Percentiles rank a stretch among this genome's conserved stretches.
Conservation (phyloP, 2,888 invertebrate species). For the Drepana falcataria region DNA sequence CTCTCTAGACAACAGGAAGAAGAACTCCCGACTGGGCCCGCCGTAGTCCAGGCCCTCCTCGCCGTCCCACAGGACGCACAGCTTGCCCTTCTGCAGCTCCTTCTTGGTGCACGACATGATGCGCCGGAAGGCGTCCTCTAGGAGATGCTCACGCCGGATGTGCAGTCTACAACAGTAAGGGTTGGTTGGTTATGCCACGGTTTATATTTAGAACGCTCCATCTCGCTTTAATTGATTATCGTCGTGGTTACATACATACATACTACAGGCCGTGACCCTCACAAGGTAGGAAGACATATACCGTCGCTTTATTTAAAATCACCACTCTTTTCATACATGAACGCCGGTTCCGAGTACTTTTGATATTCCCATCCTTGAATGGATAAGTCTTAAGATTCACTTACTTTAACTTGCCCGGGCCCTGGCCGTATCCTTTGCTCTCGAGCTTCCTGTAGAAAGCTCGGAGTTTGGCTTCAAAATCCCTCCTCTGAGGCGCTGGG, state of each 20-base stretch:
- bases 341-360: too few relatives aligned
- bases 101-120: constrained; percentile 98
- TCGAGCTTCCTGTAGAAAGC: constrained; percentile 97
- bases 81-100: constrained; percentile 95
- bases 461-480: constrained; percentile 96
- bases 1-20: constrained; percentile 97
- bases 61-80: constrained; percentile 95
- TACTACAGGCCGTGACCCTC: too few relatives aligned
- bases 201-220: too few relatives aligned
- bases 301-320: too few relatives aligned
- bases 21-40: constrained; percentile 98
- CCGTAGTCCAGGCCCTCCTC: constrained; percentile 99
- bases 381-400: constrained; percentile 31
- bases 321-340: too few relatives aligned
- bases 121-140: constrained; percentile 97
- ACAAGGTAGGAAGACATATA: too few relatives aligned
- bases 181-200: neutral
- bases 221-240: too few relatives aligned
- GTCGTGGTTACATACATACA: too few relatives aligned
- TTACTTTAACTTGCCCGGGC: constrained; percentile 97
- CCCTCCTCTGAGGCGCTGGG: constrained; percentile 93
- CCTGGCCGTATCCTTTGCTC: constrained; percentile 97
- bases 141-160: constrained; percentile 93
- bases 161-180: constrained; percentile 82
- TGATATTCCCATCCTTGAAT: too few relatives aligned